Conservation (phyloP, 1,140 invertebrate genomes). For the Macrosteles quadrilineatus region DNA sequence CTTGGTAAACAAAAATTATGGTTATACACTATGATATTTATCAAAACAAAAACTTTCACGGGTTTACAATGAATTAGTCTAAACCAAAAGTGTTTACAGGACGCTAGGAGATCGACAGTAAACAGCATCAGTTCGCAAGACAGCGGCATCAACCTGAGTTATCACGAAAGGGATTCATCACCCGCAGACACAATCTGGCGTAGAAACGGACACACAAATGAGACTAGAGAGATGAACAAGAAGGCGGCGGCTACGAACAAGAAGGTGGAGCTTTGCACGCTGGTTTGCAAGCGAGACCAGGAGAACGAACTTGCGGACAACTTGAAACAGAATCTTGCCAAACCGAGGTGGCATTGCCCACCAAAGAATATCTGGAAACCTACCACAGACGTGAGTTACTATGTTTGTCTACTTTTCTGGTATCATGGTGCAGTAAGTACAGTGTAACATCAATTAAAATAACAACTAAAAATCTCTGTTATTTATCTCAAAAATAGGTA, state of each 20-base stretch:
- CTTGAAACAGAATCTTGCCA: not conserved
- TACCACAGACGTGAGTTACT: conserved; percentile 65
- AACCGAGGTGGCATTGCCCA: conserved; percentile 68
- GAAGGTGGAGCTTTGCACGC: not conserved
- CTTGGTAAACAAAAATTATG: no score
- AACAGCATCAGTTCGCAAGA: conserved; percentile 63
- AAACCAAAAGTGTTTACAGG: no score
- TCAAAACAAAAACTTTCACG: no score
- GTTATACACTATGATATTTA: no score
- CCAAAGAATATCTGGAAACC: conserved; percentile 81
- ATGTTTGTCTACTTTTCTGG: conserved; percentile 13
- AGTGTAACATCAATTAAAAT: no score
- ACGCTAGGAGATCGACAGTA: conserved; percentile 15
- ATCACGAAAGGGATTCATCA: conserved; percentile 41
- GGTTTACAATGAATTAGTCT: no score
- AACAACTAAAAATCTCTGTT: no score
- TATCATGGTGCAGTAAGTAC: no score
- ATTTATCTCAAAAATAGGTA: no score
- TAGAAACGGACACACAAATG: not conserved
- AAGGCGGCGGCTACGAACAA: not conserved
- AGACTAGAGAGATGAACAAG: conserved; percentile 21
- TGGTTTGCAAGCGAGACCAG: not conserved
- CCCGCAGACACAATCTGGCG: conserved; percentile 1
- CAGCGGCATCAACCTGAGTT: conserved; percentile 59
- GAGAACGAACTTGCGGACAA: conserved; percentile 13